Evolutionary conservation across 2,888 invertebrate species (phyloP).

Genomic region (Eupithecia inturbata): DNA sequence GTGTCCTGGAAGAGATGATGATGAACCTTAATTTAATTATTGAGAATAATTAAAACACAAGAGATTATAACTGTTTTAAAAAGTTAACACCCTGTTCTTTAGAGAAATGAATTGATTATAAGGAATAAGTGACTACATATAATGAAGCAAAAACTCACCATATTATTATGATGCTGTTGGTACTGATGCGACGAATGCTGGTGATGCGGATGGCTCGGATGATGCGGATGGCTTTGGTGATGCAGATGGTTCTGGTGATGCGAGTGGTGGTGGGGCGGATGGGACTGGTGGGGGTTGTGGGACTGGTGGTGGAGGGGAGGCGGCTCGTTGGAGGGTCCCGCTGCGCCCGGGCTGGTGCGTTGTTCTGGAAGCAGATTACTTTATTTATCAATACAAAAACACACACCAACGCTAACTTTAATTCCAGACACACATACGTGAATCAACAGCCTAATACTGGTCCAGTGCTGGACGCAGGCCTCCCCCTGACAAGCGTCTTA

Average conservation of each 20-base stretch:
- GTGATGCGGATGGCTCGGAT: constrained; percentile 39
- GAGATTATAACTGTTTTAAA: no score
- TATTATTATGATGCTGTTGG: constrained; percentile 44
- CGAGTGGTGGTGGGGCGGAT: constrained; percentile 44
- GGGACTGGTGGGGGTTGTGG: constrained; percentile 47
- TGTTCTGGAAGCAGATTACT: constrained; percentile 28
- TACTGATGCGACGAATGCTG: constrained; percentile 23
- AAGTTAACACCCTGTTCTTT: background rate
- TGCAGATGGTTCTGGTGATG: constrained; percentile 39
- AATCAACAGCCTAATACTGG: no score
- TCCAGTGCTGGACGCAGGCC: no score
- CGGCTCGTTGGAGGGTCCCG: constrained; percentile 68
- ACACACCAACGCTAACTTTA: background rate
- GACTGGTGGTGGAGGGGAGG: constrained; percentile 25
- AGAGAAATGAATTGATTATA: no score
- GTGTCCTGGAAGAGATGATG: constrained; percentile 34
- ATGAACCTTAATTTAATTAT: no score
- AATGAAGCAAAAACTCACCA: constrained; percentile 41
- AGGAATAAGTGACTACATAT: no score
- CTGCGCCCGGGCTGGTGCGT: constrained; percentile 61
- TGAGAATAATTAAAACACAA: no score
- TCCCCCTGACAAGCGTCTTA: no score
- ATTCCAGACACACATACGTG: no score
- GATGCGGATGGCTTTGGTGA: constrained; percentile 39
- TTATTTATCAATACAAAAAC: background rate